Evolutionary conservation across 2,113 vertebrate genomes (phyloP).

Genomic region (Lycaon pictus): DNA sequence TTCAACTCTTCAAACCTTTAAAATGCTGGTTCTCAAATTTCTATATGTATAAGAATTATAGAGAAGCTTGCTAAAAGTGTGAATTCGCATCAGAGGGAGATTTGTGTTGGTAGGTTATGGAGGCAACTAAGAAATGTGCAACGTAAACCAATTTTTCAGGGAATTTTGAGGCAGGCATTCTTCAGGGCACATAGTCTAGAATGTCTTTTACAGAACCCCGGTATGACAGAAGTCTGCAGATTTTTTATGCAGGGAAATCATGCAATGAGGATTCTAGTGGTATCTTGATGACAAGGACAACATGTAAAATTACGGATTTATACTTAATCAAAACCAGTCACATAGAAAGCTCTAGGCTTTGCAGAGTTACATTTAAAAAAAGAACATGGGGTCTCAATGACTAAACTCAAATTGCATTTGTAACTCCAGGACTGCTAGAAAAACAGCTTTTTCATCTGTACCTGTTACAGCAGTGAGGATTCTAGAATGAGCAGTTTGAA

Average conservation of each 20-base stretch:
- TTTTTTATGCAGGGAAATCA: not conserved
- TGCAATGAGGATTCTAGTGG: not conserved
- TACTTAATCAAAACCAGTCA: constrained; percentile 37
- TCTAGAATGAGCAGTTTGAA: constrained; percentile 42
- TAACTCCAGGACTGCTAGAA: not conserved
- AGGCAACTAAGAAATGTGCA: not conserved
- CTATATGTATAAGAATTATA: not conserved
- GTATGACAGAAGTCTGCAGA: not conserved
- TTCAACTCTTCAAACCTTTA: not conserved
- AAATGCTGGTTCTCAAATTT: not conserved
- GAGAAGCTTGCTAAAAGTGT: not conserved
- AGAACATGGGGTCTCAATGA: constrained; percentile 45
- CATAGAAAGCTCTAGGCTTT: not conserved
- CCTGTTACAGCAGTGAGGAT: not conserved
- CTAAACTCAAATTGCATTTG: constrained; percentile 50
- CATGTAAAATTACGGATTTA: not conserved
- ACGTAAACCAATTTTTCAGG: not conserved
- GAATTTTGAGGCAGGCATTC: constrained; percentile 14
- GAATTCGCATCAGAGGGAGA: not conserved
- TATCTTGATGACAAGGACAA: not conserved
- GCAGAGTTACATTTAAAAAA: not conserved
- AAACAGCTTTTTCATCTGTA: constrained; percentile 31
- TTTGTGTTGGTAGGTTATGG: not conserved
- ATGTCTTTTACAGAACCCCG: not conserved
- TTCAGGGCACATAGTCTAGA: not conserved